These are phyloP conservation scores for Ryuthela nishihirai DNA, from an alignment of 2,888 invertebrate genomes.

Conservation along the genomic window DNA sequence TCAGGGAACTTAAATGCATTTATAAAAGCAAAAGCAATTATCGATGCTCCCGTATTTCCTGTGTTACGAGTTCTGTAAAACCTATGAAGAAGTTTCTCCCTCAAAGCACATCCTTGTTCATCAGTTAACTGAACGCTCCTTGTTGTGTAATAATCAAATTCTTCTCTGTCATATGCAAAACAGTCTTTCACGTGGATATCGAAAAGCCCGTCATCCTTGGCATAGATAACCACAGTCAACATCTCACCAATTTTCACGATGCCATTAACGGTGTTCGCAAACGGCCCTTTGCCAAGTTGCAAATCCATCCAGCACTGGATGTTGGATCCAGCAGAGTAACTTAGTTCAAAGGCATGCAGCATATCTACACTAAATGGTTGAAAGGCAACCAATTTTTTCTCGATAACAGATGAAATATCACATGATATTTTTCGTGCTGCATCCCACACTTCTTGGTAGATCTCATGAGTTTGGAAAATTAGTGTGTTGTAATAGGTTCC, in stretches of 20 bases:
- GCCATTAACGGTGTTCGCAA: conserved; percentile 58
- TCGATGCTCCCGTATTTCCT: conserved; percentile 59
- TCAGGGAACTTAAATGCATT: conserved; percentile 72
- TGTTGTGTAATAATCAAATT: conserved; percentile 49
- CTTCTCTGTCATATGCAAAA: conserved; percentile 57
- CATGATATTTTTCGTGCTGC: not conserved
- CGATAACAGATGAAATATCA: not conserved
- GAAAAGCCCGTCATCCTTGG: conserved; percentile 63
- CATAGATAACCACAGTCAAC: conserved; percentile 64
- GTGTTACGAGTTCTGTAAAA: conserved; percentile 39
- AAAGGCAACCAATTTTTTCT: not conserved
- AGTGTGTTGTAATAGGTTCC: too few relatives aligned
- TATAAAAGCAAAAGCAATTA: conserved; percentile 63
- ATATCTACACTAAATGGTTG: not conserved
- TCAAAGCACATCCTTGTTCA: conserved; percentile 43
- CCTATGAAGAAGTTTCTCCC: conserved; percentile 42
- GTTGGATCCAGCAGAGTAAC: conserved; percentile 55
- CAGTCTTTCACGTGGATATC: conserved; percentile 67
- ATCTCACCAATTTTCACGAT: conserved; percentile 67
- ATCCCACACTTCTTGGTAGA: not conserved
- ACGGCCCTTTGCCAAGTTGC: conserved; percentile 64
- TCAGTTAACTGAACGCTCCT: conserved; percentile 54
- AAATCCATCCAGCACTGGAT: conserved; percentile 76
- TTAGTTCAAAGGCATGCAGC: not conserved
- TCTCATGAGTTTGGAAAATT: not conserved